phyloP scores from a whole-genome alignment of 2,113 vertebrate genomes.

The Sterrhoptilus dennistouni region DNA sequence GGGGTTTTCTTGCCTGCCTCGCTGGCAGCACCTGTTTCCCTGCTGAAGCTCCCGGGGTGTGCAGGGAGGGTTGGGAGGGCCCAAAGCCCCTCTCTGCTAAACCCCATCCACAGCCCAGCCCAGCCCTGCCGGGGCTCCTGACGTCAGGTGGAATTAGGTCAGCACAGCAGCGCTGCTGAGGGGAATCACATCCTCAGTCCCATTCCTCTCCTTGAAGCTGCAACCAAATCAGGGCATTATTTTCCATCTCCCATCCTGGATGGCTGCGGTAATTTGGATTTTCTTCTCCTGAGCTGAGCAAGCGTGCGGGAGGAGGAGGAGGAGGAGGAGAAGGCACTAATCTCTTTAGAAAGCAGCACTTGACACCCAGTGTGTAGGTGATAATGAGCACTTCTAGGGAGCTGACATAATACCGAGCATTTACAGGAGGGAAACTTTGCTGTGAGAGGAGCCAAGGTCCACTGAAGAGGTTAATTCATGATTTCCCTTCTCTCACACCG shows the following conservation, averaged over 20 bases:
- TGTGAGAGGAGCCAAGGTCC: not conserved
- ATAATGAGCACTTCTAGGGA: constrained; percentile 46
- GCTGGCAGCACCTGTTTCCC: not conserved
- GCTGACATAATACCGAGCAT: constrained; percentile 12
- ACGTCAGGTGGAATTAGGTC: not conserved
- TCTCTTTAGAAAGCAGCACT: constrained; percentile 53
- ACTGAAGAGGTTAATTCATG: constrained; percentile 35
- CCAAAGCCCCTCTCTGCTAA: not conserved
- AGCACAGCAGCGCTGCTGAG: not conserved
- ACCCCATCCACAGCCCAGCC: not conserved
- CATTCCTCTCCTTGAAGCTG: not conserved
- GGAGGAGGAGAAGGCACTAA: constrained; percentile 27
- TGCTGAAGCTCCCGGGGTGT: rapidly evolving
- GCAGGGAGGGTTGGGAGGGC: not conserved
- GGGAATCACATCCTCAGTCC: not conserved
- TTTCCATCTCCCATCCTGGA: not conserved
- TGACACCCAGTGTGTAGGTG: constrained; percentile 57
- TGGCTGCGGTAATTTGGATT: not conserved
- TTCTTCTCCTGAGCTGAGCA: constrained; percentile 39
- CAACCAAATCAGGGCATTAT: not conserved
- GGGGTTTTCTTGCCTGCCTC: not conserved
- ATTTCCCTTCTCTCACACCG: not conserved
- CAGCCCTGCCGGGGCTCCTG: not conserved
- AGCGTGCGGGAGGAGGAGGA: not conserved
- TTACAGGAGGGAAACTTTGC: constrained; percentile 13